phyloP scores from a whole-genome alignment of 2,888 invertebrate species.

The Tetramorium bicarinatum region DNA sequence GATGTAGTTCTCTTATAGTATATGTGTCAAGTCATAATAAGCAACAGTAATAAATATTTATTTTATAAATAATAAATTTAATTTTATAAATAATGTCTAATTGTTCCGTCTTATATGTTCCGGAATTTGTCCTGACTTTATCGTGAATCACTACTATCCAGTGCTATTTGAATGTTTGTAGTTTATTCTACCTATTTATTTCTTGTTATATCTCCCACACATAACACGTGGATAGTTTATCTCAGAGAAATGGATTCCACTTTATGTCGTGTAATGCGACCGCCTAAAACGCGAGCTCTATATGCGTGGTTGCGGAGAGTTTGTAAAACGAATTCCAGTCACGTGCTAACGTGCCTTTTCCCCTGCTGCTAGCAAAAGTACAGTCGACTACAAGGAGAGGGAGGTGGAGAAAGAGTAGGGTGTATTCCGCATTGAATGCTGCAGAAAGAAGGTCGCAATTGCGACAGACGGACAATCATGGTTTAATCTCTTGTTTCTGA shows the following conservation, averaged over 20 bases:
- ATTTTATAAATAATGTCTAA: too few species aligned
- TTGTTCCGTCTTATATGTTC: not conserved
- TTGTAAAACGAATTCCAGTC: constrained; percentile 63
- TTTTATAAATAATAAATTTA: not conserved
- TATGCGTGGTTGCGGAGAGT: constrained; percentile 51
- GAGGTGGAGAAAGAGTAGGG: constrained; percentile 22
- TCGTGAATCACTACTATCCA: not conserved
- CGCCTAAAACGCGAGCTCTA: constrained; percentile 49
- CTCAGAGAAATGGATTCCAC: constrained; percentile 60
- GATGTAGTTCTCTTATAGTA: too few species aligned
- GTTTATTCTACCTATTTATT: constrained; percentile 11
- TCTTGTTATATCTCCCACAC: constrained; percentile 15
- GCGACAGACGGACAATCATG: constrained; percentile 11
- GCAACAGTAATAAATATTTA: not conserved
- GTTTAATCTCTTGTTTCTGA: constrained; percentile 32
- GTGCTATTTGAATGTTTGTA: not conserved
- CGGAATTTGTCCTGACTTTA: not conserved
- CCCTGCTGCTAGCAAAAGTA: constrained; percentile 45
- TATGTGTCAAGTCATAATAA: too few species aligned
- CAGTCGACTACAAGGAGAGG: constrained; percentile 29
- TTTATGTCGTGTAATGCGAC: constrained; percentile 27
- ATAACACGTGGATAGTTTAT: constrained; percentile 22
- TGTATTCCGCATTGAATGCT: constrained; percentile 58
- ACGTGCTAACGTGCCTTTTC: constrained; percentile 60
- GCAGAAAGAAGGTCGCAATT: constrained; percentile 56